Evolutionary conservation across 2,888 invertebrate species (phyloP).

Genomic region (Anorthoa munda): DNA sequence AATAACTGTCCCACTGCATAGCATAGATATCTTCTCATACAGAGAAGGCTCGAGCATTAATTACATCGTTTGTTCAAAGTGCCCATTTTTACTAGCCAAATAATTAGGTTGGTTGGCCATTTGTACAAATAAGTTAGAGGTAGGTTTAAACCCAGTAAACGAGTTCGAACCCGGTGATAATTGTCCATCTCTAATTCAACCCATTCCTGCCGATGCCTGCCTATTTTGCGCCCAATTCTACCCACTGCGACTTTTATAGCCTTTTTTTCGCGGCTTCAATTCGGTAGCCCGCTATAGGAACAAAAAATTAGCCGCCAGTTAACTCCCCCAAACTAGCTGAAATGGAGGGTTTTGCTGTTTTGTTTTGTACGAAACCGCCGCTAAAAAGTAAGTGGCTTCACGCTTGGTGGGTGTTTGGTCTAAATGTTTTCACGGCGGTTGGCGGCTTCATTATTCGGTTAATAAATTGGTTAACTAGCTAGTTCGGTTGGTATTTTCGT

Average conservation of each 20-base stretch:
- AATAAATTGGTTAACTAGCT: conserved; percentile 45
- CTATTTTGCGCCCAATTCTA: conserved; percentile 5
- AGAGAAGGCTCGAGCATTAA: background rate
- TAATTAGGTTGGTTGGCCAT: no score
- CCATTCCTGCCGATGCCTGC: conserved; percentile 10
- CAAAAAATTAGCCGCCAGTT: conserved; percentile 56
- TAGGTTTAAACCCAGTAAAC: background rate
- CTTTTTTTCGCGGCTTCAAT: conserved; percentile 48
- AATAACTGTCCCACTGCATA: background rate
- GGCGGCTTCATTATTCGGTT: conserved; percentile 46
- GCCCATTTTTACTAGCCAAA: no score
- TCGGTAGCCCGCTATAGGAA: conserved; percentile 36
- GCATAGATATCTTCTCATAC: background rate
- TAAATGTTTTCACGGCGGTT: conserved; percentile 51
- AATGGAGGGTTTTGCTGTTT: conserved; percentile 43
- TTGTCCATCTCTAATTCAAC: conserved; percentile 5
- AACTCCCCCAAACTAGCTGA: conserved; percentile 48
- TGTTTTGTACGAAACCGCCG: conserved; percentile 49
- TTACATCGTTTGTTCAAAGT: no score
- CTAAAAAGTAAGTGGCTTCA: conserved; percentile 61
- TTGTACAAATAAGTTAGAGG: no score
- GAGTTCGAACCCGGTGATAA: background rate
- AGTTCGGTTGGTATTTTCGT: conserved; percentile 5
- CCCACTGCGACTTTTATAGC: conserved; percentile 34
- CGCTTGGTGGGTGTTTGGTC: conserved; percentile 37